These are phyloP conservation scores for Pachyramphus minor DNA, from an alignment of 2,113 vertebrate genomes.

Conservation along the genomic window DNA sequence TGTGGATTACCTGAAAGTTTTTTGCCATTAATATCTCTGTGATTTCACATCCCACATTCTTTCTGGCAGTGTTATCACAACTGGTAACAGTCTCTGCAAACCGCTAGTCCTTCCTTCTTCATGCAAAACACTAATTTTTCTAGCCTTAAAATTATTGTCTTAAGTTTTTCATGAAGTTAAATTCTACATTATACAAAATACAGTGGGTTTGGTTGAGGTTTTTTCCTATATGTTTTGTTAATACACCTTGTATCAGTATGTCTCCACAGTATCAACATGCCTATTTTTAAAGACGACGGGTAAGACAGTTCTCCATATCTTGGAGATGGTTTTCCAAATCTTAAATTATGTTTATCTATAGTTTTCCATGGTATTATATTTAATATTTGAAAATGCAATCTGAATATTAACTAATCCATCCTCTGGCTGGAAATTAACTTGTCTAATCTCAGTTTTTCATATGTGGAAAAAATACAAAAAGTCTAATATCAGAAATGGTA, in stretches of 20 bases:
- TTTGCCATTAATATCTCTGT: rapidly evolving
- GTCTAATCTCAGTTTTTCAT: conserved; percentile 14
- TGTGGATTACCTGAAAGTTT: neutral
- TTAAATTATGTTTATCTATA: neutral
- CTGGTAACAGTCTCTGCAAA: neutral
- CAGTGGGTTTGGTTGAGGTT: neutral
- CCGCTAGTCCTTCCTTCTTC: neutral
- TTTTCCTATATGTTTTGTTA: neutral
- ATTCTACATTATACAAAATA: neutral
- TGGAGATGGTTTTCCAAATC: neutral
- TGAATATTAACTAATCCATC: conserved; percentile 11
- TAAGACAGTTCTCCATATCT: neutral
- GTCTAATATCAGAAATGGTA: neutral
- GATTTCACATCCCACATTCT: neutral
- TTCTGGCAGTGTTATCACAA: neutral
- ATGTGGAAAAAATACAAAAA: neutral
- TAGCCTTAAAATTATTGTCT: neutral
- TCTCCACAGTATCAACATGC: neutral
- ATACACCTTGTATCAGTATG: neutral
- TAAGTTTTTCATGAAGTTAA: neutral
- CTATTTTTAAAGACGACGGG: neutral
- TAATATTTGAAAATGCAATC: neutral
- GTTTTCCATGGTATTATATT: neutral
- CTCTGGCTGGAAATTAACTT: conserved; percentile 18
- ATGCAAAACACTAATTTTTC: neutral